phyloP scores from a whole-genome alignment of 1,140 invertebrate genomes.

The Pseudomyrmex dendroicus region DNA sequence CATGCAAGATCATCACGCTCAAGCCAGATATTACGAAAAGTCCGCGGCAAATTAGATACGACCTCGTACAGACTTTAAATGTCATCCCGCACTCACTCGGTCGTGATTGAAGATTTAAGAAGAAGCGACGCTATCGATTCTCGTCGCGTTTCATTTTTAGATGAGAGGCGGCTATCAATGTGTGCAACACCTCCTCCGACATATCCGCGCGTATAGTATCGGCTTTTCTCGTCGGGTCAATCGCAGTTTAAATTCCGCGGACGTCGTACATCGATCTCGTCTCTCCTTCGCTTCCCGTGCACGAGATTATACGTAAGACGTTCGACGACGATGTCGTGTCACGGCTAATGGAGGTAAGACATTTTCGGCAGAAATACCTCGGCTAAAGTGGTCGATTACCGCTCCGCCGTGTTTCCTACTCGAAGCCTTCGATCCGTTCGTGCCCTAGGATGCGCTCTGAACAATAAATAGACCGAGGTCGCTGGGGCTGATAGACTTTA shows the following conservation, averaged over 20 bases:
- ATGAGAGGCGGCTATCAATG: slow-evolving; percentile 12
- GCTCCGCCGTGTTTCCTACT: slow-evolving; percentile 13
- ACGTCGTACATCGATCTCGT: slow-evolving; percentile 38
- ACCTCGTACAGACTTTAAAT: slow-evolving; percentile 13
- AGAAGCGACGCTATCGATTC: slow-evolving; percentile 34
- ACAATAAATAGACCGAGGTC: slow-evolving; percentile 55
- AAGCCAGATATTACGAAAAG: neutral
- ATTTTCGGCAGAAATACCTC: slow-evolving; percentile 51
- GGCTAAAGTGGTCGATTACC: slow-evolving; percentile 54
- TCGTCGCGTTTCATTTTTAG: slow-evolving; percentile 19
- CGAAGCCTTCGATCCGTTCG: neutral
- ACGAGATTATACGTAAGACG: slow-evolving; percentile 41
- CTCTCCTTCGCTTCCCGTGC: neutral
- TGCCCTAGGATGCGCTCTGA: slow-evolving; percentile 26
- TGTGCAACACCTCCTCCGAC: slow-evolving; percentile 4
- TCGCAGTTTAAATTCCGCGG: slow-evolving; percentile 51
- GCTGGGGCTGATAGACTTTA: slow-evolving; percentile 55
- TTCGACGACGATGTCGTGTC: slow-evolving; percentile 28
- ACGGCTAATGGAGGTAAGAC: slow-evolving; percentile 47
- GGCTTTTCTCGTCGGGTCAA: slow-evolving; percentile 19
- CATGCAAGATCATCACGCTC: slow-evolving; percentile 4
- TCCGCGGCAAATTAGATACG: neutral
- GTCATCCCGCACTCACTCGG: slow-evolving; percentile 8
- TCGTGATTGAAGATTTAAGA: slow-evolving; percentile 34
- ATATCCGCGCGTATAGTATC: slow-evolving; percentile 28